Evolutionary conservation across 2,797 vertebrate genomes (phyloP).

Genomic region (Sandelia bainsii): DNA sequence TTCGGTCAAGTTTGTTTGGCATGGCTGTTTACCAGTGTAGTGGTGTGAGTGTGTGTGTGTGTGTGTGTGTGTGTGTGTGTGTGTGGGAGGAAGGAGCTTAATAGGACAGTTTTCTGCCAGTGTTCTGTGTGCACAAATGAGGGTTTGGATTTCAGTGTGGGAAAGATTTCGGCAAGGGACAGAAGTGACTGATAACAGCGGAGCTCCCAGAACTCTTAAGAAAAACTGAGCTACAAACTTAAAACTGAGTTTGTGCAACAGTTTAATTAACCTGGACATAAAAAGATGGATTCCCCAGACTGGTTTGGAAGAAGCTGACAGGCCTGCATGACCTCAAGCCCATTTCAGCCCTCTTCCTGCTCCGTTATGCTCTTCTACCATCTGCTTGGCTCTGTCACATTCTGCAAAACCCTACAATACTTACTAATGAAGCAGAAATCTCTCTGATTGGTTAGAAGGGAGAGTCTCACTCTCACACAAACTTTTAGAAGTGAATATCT

Average conservation of each 20-base stretch:
- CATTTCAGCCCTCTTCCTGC: not conserved
- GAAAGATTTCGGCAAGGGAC: constrained; percentile 55
- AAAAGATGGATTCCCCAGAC: not conserved
- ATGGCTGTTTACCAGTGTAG: constrained; percentile 46
- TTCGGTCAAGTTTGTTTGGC: constrained; percentile 59
- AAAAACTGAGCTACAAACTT: not conserved
- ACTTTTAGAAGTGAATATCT: too few species aligned
- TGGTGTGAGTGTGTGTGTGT: not conserved
- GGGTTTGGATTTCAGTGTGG: constrained; percentile 70
- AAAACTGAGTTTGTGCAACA: not conserved
- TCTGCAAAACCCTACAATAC: too few species aligned
- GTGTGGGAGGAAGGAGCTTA: constrained; percentile 32
- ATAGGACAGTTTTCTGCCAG: constrained; percentile 33
- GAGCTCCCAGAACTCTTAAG: constrained; percentile 12
- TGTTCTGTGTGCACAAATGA: constrained; percentile 37
- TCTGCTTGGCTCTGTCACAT: too few species aligned
- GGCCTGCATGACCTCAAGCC: not conserved
- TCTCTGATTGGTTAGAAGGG: too few species aligned
- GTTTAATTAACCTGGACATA: not conserved
- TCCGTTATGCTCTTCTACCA: too few species aligned
- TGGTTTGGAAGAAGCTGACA: not conserved
- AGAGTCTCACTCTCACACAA: too few species aligned
- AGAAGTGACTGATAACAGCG: constrained; percentile 22
- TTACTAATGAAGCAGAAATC: too few species aligned
- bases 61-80: too few species aligned